These are phyloP conservation scores for Trissolcus brochymenae DNA, from an alignment of 2,888 invertebrate genomes.

Conservation along the genomic window DNA sequence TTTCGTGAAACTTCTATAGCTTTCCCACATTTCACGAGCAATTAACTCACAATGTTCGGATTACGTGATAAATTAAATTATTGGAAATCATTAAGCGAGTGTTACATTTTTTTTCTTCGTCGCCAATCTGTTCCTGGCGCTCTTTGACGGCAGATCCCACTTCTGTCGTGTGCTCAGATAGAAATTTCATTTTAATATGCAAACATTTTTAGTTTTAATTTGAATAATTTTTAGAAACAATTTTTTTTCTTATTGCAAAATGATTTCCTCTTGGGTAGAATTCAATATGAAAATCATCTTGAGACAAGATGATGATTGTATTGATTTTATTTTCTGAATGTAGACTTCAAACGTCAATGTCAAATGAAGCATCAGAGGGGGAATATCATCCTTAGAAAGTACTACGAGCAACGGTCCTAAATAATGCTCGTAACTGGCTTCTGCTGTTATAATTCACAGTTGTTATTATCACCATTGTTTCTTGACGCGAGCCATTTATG, in stretches of 20 bases:
- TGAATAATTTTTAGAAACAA: too few relatives aligned
- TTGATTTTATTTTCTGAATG: too few relatives aligned
- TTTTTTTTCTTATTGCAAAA: too few relatives aligned
- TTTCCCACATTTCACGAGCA: conserved; percentile 52
- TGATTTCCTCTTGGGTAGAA: too few relatives aligned
- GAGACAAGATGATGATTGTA: not conserved
- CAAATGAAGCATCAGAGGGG: conserved; percentile 16
- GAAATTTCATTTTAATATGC: too few relatives aligned
- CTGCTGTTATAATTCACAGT: conserved; percentile 39
- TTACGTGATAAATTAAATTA: conserved; percentile 52
- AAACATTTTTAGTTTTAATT: not conserved
- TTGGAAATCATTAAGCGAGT: conserved; percentile 35
- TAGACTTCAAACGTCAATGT: conserved; percentile 32
- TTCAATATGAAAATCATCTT: too few relatives aligned
- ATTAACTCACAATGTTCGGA: conserved; percentile 32
- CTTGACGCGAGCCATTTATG: conserved; percentile 44
- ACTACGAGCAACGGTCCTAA: conserved; percentile 34
- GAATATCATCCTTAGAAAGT: conserved; percentile 47
- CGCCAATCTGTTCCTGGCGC: not conserved
- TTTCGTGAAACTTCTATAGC: conserved; percentile 21
- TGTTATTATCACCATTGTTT: conserved; percentile 44
- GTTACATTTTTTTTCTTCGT: conserved; percentile 19
- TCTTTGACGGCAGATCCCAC: not conserved
- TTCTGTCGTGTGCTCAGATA: too few relatives aligned
- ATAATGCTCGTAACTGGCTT: conserved; percentile 44